phyloP scores from a whole-genome alignment of 2,113 vertebrate genomes.

The Nerophis ophidion region DNA sequence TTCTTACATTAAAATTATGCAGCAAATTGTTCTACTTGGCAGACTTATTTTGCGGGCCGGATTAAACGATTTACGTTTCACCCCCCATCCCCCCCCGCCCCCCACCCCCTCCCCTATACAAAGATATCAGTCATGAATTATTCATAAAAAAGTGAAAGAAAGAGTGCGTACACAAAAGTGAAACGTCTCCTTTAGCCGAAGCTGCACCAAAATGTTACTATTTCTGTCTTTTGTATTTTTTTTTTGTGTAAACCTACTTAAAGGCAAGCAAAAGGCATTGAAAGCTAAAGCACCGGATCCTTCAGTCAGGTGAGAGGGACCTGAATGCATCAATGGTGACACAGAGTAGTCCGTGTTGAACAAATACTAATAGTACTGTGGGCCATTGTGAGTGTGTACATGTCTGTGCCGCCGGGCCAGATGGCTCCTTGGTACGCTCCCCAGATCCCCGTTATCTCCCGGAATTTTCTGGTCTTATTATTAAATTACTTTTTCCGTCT shows the following conservation, averaged over 20 bases:
- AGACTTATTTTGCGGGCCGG: no score
- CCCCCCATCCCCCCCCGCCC: no score
- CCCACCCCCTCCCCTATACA: no score
- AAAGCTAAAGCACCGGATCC: not conserved
- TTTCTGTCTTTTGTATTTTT: not conserved
- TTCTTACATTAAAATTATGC: no score
- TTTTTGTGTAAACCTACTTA: not conserved
- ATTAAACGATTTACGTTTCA: no score
- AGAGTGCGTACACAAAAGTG: no score
- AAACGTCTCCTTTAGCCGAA: no score
- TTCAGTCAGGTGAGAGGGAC: no score
- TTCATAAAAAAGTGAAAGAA: no score
- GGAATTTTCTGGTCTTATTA: slow-evolving; percentile 64
- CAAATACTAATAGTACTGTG: not conserved
- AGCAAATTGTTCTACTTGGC: no score
- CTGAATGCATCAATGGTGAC: not conserved
- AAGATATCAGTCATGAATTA: no score
- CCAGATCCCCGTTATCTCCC: slow-evolving; percentile 57
- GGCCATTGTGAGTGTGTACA: not conserved
- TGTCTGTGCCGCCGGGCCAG: slow-evolving; percentile 31
- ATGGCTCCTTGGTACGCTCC: slow-evolving; percentile 54
- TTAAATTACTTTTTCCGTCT: slow-evolving; percentile 64
- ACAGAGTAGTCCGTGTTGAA: not conserved
- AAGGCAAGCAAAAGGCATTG: not conserved
- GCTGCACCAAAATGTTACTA: not conserved